Conservation (phyloP, 2,888 invertebrate genomes). For the Keiferia lycopersicella region DNA sequence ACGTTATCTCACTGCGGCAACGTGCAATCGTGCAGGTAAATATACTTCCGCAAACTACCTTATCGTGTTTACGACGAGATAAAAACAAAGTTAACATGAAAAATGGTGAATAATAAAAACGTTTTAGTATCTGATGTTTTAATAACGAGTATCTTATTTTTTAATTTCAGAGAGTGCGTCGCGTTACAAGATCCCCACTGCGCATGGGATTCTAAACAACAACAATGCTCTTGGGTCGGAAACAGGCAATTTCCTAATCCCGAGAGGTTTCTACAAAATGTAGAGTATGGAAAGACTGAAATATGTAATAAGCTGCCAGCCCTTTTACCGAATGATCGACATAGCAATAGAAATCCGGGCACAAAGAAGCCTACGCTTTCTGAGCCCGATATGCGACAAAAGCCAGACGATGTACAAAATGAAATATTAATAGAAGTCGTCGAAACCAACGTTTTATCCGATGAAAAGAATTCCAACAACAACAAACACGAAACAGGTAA, state of each 20-base stretch:
- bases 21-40: constrained; percentile 84
- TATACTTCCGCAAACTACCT: constrained; percentile 19
- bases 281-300: constrained; percentile 85
- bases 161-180: constrained; percentile 89
- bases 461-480: constrained; percentile 75
- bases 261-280: constrained; percentile 86
- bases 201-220: constrained; percentile 92
- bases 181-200: constrained; percentile 98
- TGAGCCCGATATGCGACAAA: constrained; percentile 77
- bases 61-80: constrained; percentile 4
- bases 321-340: constrained; percentile 65
- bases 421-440: constrained; percentile 85
- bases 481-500: constrained; percentile 76
- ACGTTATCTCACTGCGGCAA: constrained; percentile 92
- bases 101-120: neutral
- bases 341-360: constrained; percentile 68
- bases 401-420: constrained; percentile 82
- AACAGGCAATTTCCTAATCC: constrained; percentile 82
- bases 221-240: constrained; percentile 81
- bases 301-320: constrained; percentile 77
- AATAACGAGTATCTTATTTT: constrained; percentile 36
- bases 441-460: constrained; percentile 82
- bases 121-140: neutral
- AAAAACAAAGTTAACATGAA: neutral
- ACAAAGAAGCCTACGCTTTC: constrained; percentile 69